Base-by-base conservation (phyloP, 2,113 vertebrate species). In the Pimephales promelas region DNA sequence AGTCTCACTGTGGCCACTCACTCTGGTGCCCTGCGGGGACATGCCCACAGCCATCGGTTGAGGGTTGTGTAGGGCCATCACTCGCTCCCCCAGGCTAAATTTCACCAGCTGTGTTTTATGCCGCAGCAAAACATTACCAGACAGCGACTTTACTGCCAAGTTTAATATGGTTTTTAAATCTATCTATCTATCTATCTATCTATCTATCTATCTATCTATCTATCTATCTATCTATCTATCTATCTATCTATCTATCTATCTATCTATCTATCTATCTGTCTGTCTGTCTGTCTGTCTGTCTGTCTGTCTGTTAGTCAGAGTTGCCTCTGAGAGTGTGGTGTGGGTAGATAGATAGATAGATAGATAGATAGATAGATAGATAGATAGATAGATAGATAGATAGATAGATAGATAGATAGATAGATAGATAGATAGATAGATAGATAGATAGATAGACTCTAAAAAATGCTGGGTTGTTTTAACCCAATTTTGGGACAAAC, bases 11-110 rank as follows among this genome's bases (percentile, higher is more conserved):
- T 61, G 70, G 24, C 11, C 70, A 74, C 57, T 66, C 57, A 52
- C 26, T 84, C 64, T n/a, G 10, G 31, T 79, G 64, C 62, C 64
- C 52, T 10, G 62, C 5, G 20, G 83, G 31, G 49, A 84, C n/a
- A 79, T 57, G 66, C 26, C 83, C 75, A 79, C 62, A 66, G 74
- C 76, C 34, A 68, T 71, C 49, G 72, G 47, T n/a, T 71, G 16
- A 24, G 11, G 40, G 36, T n/a, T 56, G 61, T 45, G 74, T 84
- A n/a, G n/a, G 64, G 75, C 56, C 64, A 79, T 78, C 31, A 70
- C 10, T 84, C 22, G 16, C 24, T 70, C 40, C 82, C 79, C 10
- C 59, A 71, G 71, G 61, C 49, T 7, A 75, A 57, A 79, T 83
- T 77, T 64, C 49, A 76, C 61, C 36, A 77, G 73, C 71, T 76